Percentiles rank a stretch among this genome's conserved stretches.
These are phyloP conservation scores for Anguilla anguilla DNA, from an alignment of 2,797 vertebrate species.

Conservation along the genomic window DNA sequence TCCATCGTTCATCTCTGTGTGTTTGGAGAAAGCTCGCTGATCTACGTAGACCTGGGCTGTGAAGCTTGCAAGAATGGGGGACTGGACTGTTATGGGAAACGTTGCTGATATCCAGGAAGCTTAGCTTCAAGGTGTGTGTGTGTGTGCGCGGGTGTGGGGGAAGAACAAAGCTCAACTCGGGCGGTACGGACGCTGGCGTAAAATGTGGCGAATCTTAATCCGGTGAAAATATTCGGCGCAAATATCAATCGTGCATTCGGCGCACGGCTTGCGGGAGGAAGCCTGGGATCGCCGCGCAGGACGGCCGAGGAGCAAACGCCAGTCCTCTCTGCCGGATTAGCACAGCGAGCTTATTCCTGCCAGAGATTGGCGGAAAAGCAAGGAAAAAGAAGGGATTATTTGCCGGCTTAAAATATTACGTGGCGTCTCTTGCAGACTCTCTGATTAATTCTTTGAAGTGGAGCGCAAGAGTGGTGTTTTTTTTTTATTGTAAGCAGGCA, in stretches of 20 bases:
- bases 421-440: slow-evolving; percentile 19
- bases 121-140: neutral
- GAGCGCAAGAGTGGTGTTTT: slow-evolving; percentile 4
- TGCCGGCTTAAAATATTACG: slow-evolving; percentile 38
- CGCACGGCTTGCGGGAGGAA: neutral
- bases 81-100: neutral
- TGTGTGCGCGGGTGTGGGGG: neutral
- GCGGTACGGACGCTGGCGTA: neutral
- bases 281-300: neutral
- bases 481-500: neutral
- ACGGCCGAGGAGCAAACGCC: neutral
- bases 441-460: slow-evolving; percentile 45
- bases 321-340: neutral
- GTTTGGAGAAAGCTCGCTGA: neutral
- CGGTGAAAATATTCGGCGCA: no score
- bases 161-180: neutral
- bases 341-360: slow-evolving; percentile 3
- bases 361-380: slow-evolving; percentile 25
- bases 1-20: neutral
- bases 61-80: neutral
- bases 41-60: neutral
- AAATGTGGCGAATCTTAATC: neutral
- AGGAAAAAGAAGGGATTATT: slow-evolving; percentile 36
- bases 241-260: neutral
- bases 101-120: neutral